phyloP scores from a whole-genome alignment of 2,888 invertebrate species.

The Noctua janthe region DNA sequence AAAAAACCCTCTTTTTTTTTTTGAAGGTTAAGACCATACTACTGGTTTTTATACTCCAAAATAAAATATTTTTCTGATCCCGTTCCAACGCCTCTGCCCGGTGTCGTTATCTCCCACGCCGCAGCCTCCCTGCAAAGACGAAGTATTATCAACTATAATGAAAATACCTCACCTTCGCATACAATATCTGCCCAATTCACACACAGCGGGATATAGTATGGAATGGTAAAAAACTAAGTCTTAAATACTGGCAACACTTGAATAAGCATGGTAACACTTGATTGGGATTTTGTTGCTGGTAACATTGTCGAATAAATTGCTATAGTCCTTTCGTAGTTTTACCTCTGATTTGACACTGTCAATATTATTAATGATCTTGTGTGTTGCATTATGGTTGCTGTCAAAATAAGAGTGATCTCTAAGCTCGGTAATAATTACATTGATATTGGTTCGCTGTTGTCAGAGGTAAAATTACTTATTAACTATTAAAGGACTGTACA shows the following conservation, averaged over 20 bases:
- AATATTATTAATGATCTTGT: not conserved
- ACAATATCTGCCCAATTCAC: constrained; percentile 68
- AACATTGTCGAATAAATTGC: constrained; percentile 17
- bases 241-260: constrained; percentile 57
- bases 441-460: not conserved
- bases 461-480: not conserved
- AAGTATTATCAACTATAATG: constrained; percentile 50
- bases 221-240: constrained; percentile 59
- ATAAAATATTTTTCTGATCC: not conserved
- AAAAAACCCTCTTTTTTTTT: not conserved
- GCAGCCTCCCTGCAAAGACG: constrained; percentile 62
- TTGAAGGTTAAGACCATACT: not conserved
- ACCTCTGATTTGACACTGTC: not conserved
- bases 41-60: too few relatives aligned
- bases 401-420: not conserved
- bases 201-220: constrained; percentile 68
- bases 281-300: constrained; percentile 31
- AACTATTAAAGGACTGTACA: not conserved
- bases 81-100: constrained; percentile 23
- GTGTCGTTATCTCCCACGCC: constrained; percentile 56
- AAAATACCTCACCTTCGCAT: constrained; percentile 56
- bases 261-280: constrained; percentile 28
- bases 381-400: not conserved
- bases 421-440: not conserved
- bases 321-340: constrained; percentile 9